Conservation (phyloP, 1,140 invertebrate species). For the Steinernema khuongi region DNA sequence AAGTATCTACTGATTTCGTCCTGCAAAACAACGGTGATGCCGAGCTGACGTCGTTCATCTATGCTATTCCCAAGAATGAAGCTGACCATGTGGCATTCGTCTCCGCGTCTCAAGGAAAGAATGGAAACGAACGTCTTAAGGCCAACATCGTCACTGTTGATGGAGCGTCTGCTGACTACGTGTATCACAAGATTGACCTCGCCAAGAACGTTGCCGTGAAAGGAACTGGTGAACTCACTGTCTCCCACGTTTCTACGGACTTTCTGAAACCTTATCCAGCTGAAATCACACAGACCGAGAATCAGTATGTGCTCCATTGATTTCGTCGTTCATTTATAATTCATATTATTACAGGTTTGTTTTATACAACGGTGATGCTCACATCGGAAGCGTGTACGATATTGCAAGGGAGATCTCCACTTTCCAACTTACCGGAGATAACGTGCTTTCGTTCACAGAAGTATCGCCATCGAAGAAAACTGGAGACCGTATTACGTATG, state of each 20-base stretch:
- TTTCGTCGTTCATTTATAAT: conserved; percentile 22
- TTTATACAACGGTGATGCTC: conserved; percentile 41
- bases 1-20: not conserved
- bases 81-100: conserved; percentile 42
- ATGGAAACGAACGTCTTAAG: conserved; percentile 29
- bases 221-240: conserved; percentile 35
- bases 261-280: conserved; percentile 42
- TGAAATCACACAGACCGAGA: conserved; percentile 49
- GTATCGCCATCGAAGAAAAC: conserved; percentile 43
- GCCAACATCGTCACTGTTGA: conserved; percentile 28
- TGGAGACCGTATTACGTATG: conserved; percentile 46
- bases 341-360: conserved; percentile 45
- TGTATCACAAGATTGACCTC: conserved; percentile 50
- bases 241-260: conserved; percentile 42
- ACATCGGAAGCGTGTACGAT: conserved; percentile 43
- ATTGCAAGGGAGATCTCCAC: conserved; percentile 43
- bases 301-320: conserved; percentile 42
- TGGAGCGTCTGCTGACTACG: conserved; percentile 21
- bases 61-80: conserved; percentile 38
- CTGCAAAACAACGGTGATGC: conserved; percentile 45
- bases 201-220: conserved; percentile 37
- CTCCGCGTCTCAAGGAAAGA: conserved; percentile 33
- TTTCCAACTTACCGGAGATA: conserved; percentile 40
- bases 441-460: conserved; percentile 47
- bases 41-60: conserved; percentile 37